Percentiles rank a stretch among this genome's conserved stretches.
Evolutionary conservation across 2,888 invertebrate species (phyloP).

Genomic region (Salpingus planirostris): DNA sequence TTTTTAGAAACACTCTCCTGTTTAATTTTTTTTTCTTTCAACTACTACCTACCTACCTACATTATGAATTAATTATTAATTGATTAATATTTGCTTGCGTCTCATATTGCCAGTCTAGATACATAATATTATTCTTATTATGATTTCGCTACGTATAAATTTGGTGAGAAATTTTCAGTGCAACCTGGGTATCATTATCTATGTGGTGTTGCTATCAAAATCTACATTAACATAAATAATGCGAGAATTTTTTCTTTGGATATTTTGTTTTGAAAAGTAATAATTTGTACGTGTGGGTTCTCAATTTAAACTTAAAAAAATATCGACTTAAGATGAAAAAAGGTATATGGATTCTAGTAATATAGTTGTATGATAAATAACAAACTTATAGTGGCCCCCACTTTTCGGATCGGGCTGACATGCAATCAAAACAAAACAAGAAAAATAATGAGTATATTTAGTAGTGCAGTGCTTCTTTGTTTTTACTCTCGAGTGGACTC

Average conservation of each 20-base stretch:
- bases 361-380: slow-evolving; percentile 32
- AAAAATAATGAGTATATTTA: too few relatives aligned
- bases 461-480: slow-evolving; percentile 39
- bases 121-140: too few relatives aligned
- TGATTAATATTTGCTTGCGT: slow-evolving; percentile 12
- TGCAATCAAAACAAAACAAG: slow-evolving; percentile 23
- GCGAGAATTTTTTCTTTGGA: too few relatives aligned
- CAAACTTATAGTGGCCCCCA: slow-evolving; percentile 35
- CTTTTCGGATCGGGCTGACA: slow-evolving; percentile 39
- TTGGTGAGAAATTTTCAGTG: too few relatives aligned
- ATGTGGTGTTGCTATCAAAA: slow-evolving; percentile 21
- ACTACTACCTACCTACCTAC: too few relatives aligned
- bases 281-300: slow-evolving; percentile 37
- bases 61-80: too few relatives aligned
- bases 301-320: slow-evolving; percentile 24
- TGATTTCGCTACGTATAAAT: too few relatives aligned
- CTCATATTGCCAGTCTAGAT: too few relatives aligned
- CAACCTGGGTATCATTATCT: too few relatives aligned
- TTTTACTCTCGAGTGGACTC: slow-evolving; percentile 34
- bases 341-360: slow-evolving; percentile 40
- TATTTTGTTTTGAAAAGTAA: too few relatives aligned
- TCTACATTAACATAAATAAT: slow-evolving; percentile 4
- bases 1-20: slow-evolving; percentile 20
- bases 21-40: slow-evolving; percentile 9
- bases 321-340: slow-evolving; percentile 28